A percentile compares a stretch with the other conserved stretches of the same genome.
These are phyloP conservation scores for Chrysolina oricalcia DNA, from an alignment of 2,888 invertebrate genomes.

Conservation along the genomic window DNA sequence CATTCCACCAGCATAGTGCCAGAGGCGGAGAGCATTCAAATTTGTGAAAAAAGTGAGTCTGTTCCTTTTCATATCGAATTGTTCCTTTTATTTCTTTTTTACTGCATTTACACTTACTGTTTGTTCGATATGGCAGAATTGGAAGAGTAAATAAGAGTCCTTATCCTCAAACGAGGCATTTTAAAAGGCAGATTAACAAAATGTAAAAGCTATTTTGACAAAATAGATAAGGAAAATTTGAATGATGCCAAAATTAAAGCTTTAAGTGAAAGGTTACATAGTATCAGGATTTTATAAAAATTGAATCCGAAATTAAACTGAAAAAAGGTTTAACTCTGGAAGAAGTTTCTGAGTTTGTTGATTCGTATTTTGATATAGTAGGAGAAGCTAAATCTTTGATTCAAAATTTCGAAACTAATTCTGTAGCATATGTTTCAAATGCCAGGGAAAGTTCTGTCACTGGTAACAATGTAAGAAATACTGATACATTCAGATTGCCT, in stretches of 20 bases:
- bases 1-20: no score
- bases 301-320: not conserved
- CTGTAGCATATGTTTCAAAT: slow-evolving; percentile 14
- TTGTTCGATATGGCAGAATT: slow-evolving; percentile 20
- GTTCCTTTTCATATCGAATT: no score
- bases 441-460: slow-evolving; percentile 16
- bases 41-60: no score
- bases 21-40: no score
- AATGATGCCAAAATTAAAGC: slow-evolving; percentile 10
- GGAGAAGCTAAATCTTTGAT: not conserved
- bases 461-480: slow-evolving; percentile 8
- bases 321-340: not conserved
- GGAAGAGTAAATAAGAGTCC: not conserved
- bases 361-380: slow-evolving; percentile 2
- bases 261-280: not conserved
- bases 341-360: slow-evolving; percentile 7
- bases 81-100: not conserved
- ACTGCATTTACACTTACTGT: not conserved
- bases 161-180: not conserved
- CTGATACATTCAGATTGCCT: not conserved
- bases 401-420: slow-evolving; percentile 16
- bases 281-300: not conserved
- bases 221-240: slow-evolving; percentile 22
- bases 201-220: not conserved
- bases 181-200: slow-evolving; percentile 5